These are phyloP conservation scores for Trilocha varians DNA, from an alignment of 2,888 invertebrate species.

Conservation along the genomic window DNA sequence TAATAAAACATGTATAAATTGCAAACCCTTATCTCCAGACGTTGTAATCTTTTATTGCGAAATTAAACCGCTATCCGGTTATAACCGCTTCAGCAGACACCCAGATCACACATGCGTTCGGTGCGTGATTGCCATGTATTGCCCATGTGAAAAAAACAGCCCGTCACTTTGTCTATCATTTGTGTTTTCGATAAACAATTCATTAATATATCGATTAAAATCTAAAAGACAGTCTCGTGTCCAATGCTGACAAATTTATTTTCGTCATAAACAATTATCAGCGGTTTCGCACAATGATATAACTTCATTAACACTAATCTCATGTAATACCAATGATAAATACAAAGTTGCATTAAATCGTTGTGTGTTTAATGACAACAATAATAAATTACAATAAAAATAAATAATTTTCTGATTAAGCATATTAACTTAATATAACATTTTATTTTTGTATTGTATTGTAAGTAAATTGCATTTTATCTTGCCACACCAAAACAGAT, in stretches of 20 bases:
- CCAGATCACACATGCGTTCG: conserved; percentile 8
- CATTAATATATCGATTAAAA: background rate
- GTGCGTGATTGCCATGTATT: conserved; percentile 12
- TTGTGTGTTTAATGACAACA: too few relatives aligned
- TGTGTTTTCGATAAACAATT: background rate
- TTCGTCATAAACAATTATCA: background rate
- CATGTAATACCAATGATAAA: background rate
- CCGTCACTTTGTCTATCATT: conserved; percentile 6
- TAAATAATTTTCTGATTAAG: too few relatives aligned
- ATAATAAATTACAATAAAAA: too few relatives aligned
- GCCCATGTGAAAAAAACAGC: conserved; percentile 15
- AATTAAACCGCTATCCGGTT: conserved; percentile 11
- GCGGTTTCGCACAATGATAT: background rate
- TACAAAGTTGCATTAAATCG: background rate
- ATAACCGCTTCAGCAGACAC: conserved; percentile 10
- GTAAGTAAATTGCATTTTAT: too few relatives aligned
- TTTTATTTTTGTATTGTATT: too few relatives aligned
- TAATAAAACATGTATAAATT: background rate
- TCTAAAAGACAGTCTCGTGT: background rate
- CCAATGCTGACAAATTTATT: background rate
- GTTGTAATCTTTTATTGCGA: conserved; percentile 2
- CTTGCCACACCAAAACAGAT: too few relatives aligned
- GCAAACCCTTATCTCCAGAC: conserved; percentile 5
- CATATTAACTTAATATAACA: too few relatives aligned
- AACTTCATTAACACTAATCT: conserved; percentile 1